Evolutionary conservation across 2,797 vertebrate genomes (phyloP).

Genomic region (Argentina silus): DNA sequence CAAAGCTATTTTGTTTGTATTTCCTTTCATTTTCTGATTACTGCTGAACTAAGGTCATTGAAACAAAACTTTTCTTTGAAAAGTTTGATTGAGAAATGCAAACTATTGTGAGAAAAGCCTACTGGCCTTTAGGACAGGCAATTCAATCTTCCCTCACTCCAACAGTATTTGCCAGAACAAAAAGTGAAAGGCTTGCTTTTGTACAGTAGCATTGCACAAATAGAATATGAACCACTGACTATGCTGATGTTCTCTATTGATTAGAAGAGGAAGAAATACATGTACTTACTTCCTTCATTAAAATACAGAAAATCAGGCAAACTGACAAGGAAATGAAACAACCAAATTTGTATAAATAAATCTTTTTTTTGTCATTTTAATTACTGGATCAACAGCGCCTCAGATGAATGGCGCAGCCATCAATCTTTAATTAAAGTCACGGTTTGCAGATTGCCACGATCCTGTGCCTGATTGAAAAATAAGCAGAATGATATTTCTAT

Average conservation of each 20-base stretch:
- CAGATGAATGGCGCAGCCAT: conserved; percentile 76
- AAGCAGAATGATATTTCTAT: conserved; percentile 86
- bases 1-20: conserved; percentile 82
- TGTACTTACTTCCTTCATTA: conserved; percentile 61
- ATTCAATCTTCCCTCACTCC: not conserved
- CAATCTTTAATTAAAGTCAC: conserved; percentile 87
- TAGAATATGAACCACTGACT: conserved; percentile 64
- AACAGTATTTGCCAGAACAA: conserved; percentile 72
- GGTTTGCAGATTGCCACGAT: conserved; percentile 79
- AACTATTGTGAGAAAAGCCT: conserved; percentile 19
- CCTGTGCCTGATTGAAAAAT: conserved; percentile 84
- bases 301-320: conserved; percentile 62
- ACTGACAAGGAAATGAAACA: conserved; percentile 74
- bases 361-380: conserved; percentile 83
- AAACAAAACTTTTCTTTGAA: conserved; percentile 73
- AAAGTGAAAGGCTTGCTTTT: conserved; percentile 79
- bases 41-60: conserved; percentile 84
- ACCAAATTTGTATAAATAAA: conserved; percentile 81
- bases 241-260: conserved; percentile 54
- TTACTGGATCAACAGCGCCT: conserved; percentile 80
- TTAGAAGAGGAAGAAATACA: conserved; percentile 40
- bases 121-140: not conserved
- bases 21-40: conserved; percentile 70
- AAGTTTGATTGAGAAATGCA: conserved; percentile 75
- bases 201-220: conserved; percentile 72